Evolutionary conservation across 2,797 vertebrate genomes (phyloP).

Genomic region (Crocidura indochinensis): DNA sequence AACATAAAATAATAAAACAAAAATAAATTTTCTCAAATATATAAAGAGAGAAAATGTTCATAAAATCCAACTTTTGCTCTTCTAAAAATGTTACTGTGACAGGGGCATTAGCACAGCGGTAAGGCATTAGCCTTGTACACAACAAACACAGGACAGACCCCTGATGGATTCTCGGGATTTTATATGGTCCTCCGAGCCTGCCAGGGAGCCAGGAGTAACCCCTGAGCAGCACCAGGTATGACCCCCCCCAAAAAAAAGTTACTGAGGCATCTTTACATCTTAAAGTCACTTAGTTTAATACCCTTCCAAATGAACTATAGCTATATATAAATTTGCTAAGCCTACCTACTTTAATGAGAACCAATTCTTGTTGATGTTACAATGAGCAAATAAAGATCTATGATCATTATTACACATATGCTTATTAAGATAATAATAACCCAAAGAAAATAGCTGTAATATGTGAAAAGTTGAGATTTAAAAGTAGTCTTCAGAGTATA

Average conservation of each 20-base stretch:
- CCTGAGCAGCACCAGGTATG: too few species aligned
- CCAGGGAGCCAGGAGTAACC: too few species aligned
- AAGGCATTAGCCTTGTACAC: too few species aligned
- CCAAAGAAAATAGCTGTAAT: not conserved
- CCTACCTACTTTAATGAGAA: not conserved
- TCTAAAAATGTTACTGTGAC: slow-evolving; percentile 40
- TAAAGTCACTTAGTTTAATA: slow-evolving; percentile 49
- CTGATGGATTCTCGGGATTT: too few species aligned
- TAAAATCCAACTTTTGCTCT: slow-evolving; percentile 47
- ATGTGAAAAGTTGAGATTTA: not conserved
- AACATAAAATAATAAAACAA: slow-evolving; percentile 35
- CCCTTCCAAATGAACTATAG: not conserved
- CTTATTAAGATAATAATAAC: not conserved
- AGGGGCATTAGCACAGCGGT: too few species aligned
- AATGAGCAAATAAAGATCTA: not conserved
- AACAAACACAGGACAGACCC: too few species aligned
- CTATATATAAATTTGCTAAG: not conserved
- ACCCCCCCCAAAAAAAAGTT: not conserved
- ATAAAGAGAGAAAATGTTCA: slow-evolving; percentile 33
- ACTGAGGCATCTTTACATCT: not conserved
- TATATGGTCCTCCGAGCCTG: too few species aligned
- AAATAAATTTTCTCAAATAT: slow-evolving; percentile 24
- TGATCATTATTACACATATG: not conserved
- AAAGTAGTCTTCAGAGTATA: not conserved
- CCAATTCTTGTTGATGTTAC: not conserved